A percentile compares a stretch with the other conserved stretches of the same genome.
Evolutionary conservation across 2,888 invertebrate genomes (phyloP).

Genomic region (Miltochrista miniata): DNA sequence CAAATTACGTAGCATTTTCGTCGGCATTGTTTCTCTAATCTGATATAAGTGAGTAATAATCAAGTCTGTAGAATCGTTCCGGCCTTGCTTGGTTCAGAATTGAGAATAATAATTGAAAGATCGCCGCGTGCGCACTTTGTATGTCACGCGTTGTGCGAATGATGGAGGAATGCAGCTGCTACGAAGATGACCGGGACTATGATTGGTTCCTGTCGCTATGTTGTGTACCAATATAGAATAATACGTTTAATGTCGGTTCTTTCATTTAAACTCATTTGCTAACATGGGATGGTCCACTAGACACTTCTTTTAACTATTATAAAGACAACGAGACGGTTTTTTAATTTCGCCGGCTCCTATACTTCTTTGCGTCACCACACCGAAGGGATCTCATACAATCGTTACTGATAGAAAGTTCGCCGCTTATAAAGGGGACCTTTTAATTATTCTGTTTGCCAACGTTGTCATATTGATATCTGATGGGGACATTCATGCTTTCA

Average conservation of each 20-base stretch:
- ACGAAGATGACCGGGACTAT: conserved; percentile 35
- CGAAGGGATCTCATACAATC: too few species aligned
- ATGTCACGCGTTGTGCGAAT: conserved; percentile 63
- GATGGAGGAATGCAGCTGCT: conserved; percentile 51
- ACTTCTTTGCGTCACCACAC: too few species aligned
- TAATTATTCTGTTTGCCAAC: too few species aligned
- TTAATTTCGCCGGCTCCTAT: too few species aligned
- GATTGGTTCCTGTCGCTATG: conserved; percentile 44
- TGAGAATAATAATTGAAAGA: conserved; percentile 75
- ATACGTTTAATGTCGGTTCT: conserved; percentile 14
- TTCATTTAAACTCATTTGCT: not conserved
- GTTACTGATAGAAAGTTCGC: too few species aligned
- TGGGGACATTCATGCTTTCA: too few species aligned
- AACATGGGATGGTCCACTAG: too few species aligned
- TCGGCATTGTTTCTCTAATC: conserved; percentile 51
- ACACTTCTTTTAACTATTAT: too few species aligned
- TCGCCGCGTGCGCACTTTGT: conserved; percentile 60
- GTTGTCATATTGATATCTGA: too few species aligned
- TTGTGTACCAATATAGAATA: conserved; percentile 34
- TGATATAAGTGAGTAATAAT: conserved; percentile 54
- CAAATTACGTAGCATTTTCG: conserved; percentile 44
- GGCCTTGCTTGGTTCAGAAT: conserved; percentile 69
- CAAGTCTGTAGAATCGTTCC: conserved; percentile 50
- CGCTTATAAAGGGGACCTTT: too few species aligned
- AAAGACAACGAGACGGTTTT: too few species aligned